Percentiles rank a stretch among this genome's conserved stretches.
phyloP scores from a whole-genome alignment of 1,140 invertebrate species.

The Drosophila pandora region DNA sequence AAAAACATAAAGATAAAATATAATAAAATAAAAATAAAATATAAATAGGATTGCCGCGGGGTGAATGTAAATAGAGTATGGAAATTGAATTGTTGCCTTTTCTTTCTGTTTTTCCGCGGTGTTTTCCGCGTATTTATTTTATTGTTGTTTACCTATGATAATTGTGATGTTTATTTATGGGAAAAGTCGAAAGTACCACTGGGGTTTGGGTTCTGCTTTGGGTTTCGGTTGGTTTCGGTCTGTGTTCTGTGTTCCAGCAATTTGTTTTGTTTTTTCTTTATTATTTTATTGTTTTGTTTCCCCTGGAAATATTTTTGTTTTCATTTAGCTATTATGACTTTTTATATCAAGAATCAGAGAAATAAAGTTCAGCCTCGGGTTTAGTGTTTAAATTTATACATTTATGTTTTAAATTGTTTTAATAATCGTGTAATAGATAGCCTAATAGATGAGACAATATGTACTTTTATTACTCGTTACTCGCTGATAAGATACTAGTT shows the following conservation, averaged over 20 bases:
- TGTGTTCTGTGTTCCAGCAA: slow-evolving; percentile 15
- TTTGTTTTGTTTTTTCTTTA: slow-evolving; percentile 28
- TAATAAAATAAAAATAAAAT: slow-evolving; percentile 1
- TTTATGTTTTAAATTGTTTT: too few relatives aligned
- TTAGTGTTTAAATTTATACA: not conserved
- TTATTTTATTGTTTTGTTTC: not conserved
- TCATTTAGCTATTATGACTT: slow-evolving; percentile 16
- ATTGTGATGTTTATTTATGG: slow-evolving; percentile 77
- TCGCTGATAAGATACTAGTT: too few relatives aligned
- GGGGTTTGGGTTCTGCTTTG: not conserved
- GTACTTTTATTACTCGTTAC: too few relatives aligned
- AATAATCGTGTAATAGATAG: too few relatives aligned
- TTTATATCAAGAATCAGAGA: not conserved
- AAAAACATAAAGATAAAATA: not conserved
- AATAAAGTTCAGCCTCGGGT: too few relatives aligned
- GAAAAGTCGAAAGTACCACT: slow-evolving; percentile 32
- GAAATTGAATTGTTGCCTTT: slow-evolving; percentile 67
- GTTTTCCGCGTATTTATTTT: slow-evolving; percentile 63
- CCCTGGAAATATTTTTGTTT: not conserved
- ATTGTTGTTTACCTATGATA: slow-evolving; percentile 79
- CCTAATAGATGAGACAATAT: too few relatives aligned
- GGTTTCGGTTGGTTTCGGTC: not conserved
- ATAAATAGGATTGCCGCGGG: slow-evolving; percentile 8
- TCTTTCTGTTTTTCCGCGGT: slow-evolving; percentile 3
- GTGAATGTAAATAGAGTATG: slow-evolving; percentile 53